Conservation (phyloP, 2,113 vertebrate genomes). For the Paramormyrops kingsleyae region DNA sequence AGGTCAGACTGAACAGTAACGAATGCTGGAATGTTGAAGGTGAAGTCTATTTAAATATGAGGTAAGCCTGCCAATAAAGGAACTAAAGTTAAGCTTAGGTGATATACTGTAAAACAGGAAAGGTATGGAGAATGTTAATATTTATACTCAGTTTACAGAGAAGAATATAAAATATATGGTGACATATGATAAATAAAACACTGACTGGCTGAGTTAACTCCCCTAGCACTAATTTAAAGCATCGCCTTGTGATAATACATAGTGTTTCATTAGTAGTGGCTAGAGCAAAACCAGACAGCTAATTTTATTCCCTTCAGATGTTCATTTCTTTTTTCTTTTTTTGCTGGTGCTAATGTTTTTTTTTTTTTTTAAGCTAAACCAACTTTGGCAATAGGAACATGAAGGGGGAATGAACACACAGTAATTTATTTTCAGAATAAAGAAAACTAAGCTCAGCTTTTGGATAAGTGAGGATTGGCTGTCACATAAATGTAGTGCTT, state of each 20-base stretch:
- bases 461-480: background rate
- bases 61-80: background rate
- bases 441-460: background rate
- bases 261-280: background rate
- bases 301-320: background rate
- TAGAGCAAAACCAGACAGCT: background rate
- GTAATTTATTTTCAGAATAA: background rate
- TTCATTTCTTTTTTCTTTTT: background rate
- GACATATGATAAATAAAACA: background rate
- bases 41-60: background rate
- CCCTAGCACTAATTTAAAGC: background rate
- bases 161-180: background rate
- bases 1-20: background rate
- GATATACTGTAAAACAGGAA: background rate
- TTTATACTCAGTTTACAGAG: background rate
- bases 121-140: background rate
- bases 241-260: background rate
- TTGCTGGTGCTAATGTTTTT: background rate
- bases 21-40: background rate
- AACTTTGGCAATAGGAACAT: background rate
- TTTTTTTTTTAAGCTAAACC: background rate
- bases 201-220: background rate
- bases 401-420: background rate
- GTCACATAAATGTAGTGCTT: background rate
- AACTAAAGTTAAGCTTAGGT: background rate